Evolutionary conservation across 2,113 vertebrate genomes (phyloP).

Genomic region (Abramis brama): DNA sequence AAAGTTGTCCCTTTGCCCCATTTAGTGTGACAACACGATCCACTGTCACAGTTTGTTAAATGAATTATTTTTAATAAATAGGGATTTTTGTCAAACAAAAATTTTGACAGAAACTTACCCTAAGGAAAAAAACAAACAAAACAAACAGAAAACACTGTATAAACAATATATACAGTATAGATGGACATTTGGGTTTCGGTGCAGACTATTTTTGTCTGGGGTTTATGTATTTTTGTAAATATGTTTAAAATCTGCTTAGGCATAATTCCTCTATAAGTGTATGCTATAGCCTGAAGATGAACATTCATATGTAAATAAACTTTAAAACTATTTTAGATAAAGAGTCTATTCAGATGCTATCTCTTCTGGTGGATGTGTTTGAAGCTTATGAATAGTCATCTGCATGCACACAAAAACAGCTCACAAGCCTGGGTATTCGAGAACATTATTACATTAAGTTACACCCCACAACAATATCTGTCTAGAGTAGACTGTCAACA

Average conservation of each 20-base stretch:
- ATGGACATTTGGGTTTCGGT: background rate
- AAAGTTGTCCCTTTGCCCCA: background rate
- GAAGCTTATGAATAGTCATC: background rate
- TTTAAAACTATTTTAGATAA: background rate
- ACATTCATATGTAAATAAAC: background rate
- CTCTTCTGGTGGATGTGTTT: background rate
- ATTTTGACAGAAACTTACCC: background rate
- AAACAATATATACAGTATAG: background rate
- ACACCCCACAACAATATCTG: background rate
- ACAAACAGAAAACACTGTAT: background rate
- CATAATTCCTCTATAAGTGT: background rate
- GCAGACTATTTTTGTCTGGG: background rate
- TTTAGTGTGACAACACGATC: background rate
- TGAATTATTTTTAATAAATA: background rate
- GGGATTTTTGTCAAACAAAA: no score
- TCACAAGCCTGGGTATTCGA: background rate
- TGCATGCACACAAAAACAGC: background rate
- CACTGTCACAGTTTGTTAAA: background rate
- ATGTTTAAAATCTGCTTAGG: background rate
- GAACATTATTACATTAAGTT: background rate
- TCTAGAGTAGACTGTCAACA: background rate
- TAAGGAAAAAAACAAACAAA: background rate
- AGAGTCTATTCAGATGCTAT: background rate
- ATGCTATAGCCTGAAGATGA: background rate
- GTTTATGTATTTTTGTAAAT: slow-evolving; percentile 23